Base-by-base conservation (phyloP, 2,113 vertebrate genomes). In the Dryoscopus gambensis region DNA sequence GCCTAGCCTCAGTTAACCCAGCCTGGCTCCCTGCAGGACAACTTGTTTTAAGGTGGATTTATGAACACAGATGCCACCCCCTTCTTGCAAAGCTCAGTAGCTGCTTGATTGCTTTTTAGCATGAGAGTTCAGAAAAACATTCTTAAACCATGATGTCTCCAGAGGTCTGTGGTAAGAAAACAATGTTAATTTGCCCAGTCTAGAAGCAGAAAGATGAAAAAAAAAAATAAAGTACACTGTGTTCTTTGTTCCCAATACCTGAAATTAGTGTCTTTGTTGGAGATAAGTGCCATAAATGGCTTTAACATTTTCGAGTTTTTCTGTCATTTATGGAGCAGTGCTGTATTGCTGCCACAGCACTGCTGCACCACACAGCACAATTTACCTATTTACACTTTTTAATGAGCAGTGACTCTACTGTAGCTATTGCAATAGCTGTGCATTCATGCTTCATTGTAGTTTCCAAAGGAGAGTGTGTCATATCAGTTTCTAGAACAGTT, bases 151-250 rank as follows among this genome's bases (percentile, higher is more conserved):
- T n/a, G 17, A 20, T 60, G 47, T 70, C 75, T 86, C 67, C 47
- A 39, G 89, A 84, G 84, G 44, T 68, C 75, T 91, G 78, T 63
- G 68, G 79, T 85, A 70, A 92, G 68, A 92, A 93, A 95, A 88
- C 40, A 56, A 67, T 30, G 20, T 84, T 87, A 82, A 88, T 86
- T 91, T 96, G 52, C 50, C 79, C 15, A 40, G 57, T 64, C 82
- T 74, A 90, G 68, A 63, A 93, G 56, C 17, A 91, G 82, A 90
- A 87, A 74, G 75, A 80, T 87, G 42, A 87, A 94, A 84, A 87
- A 84, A 87, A 84, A 47, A 37, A 60, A 3, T 73, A 62, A 83
- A 96, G 77, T 50, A 90, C 71, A 44, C 63, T 69, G 25, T 33
- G 35, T 77, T 90, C 63, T 81, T 86, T 93, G 42, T 86, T 94